phyloP scores from a whole-genome alignment of 2,888 invertebrate species.

The Caprella mutica region DNA sequence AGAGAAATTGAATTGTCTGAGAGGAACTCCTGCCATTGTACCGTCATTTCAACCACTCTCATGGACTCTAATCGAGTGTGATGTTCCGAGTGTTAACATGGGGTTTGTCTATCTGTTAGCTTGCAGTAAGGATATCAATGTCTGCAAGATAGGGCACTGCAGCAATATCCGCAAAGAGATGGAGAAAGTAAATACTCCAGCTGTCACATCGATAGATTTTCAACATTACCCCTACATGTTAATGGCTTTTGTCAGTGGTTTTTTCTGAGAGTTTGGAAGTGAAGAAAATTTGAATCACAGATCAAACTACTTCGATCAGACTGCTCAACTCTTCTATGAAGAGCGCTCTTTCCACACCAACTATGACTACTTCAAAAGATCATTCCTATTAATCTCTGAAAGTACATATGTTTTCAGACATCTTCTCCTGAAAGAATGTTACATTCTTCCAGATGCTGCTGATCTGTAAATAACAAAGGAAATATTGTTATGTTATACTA shows the following conservation, averaged over 20 bases:
- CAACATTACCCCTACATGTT: not conserved
- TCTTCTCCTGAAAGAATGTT: too few species aligned
- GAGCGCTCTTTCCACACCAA: too few species aligned
- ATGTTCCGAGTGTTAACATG: not conserved
- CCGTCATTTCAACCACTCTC: not conserved
- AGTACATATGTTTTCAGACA: too few species aligned
- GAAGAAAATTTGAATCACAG: too few species aligned
- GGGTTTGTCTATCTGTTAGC: not conserved
- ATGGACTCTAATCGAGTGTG: not conserved
- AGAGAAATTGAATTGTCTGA: not conserved
- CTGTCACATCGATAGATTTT: not conserved
- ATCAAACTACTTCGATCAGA: too few species aligned
- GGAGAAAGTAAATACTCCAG: not conserved
- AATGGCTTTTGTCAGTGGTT: not conserved
- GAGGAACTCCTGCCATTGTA: not conserved
- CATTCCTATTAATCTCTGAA: too few species aligned
- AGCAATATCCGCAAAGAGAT: not conserved
- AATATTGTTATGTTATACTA: too few species aligned
- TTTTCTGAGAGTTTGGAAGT: too few species aligned
- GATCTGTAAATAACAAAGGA: too few species aligned
- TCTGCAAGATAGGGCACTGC: not conserved
- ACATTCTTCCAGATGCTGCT: too few species aligned
- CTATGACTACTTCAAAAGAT: too few species aligned
- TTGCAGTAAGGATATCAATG: not conserved
- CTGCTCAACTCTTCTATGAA: too few species aligned